Base-by-base conservation (phyloP, 2,888 invertebrate genomes). In the Bembecia ichneumoniformis region DNA sequence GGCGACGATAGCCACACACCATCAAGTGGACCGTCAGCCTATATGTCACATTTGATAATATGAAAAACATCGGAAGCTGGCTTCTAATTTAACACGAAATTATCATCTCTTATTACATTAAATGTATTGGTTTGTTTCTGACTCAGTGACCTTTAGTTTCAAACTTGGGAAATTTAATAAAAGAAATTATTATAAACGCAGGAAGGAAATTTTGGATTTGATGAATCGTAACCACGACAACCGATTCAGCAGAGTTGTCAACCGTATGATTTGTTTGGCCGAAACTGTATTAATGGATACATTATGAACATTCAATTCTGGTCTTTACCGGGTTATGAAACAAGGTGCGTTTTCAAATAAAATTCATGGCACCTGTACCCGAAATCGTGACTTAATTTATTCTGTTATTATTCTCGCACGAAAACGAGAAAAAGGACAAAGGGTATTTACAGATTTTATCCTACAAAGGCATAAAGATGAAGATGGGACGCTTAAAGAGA, bases 341-440 rank as follows among this genome's bases (percentile, higher is more conserved):
- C n/a, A 40, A 40, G 7, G 40, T 40, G 5, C 14, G 11, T 40
- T 40, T 10, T 40, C n/a, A n/a, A 1, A 40, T 28, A 28, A 28
- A 28, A 28, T 2, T 28, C 28, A 40, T 3, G 13, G 13, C 14
- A 40, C 40, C 13, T 40, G 13, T 40, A 28, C 40, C 14, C 4
- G 40, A 40, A 14, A 40, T n/a, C 40, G 20, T 48, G 34, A 48
- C 44, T 48, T 48, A 48, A 48, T 48, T 48, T 48, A 48, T 48
- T 48, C 47, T 14, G 20, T 48, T 48, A 48, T 48, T 43, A 48
- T 36, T 40, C 48, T 34, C 44, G 44, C 28, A 48, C 17, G 48
- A 43, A 48, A 48, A 48, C 15, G 14, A 44, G 34, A 43, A 48
- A 48, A 48, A 48, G 43, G 48, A 48, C 48, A 48, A 48, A 48